Evolutionary conservation across 2,113 vertebrate species (phyloP), one percentile per base, ranked within the genome.

Genomic region (Paradoxurus hermaphroditus): DNA sequence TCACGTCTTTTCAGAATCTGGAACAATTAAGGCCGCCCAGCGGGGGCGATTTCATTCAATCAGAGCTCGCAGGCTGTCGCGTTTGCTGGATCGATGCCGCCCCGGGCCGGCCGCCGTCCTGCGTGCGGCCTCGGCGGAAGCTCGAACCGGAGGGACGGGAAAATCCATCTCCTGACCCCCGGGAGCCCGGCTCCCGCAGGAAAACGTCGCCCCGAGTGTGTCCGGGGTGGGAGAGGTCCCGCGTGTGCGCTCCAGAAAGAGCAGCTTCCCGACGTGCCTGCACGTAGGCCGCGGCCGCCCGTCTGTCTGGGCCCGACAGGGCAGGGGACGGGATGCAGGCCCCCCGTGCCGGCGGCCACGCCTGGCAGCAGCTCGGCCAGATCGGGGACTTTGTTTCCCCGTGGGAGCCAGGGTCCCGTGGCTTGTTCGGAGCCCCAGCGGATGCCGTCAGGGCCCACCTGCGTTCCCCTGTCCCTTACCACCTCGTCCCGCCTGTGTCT

Each of bases 11-110:
- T 88, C 78, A 67, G 89, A 81, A 93, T 93, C 96, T 96, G 96
- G 96, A 93, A 95, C 95, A 94, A 83, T 91, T 91, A 96, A 81
- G 93, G 95, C 21, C 1, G 94, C 94, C 88, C 90, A 90, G 97
- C 49, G 92, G 97, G 95, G 96, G 95, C 96, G 25, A 29, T 29
- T 62, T 94, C 75, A 93, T 93, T 90, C 95, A 79, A 94, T 94
- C 95, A 77, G 41, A 93, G 92, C 95, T 53, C 36, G 3, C 51
- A 36, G 93, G 86, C 96, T 91, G 95, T 62, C 70, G 90, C 46
- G 2, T 44, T 70, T 63, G 94, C 56, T 3, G 87, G 75, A 31
- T 53, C 65, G 77, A 29, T 34, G 92, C 62, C 81, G 85, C 93
- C 92, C 41, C 16, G 63, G 83, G 91, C 93, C 41, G 86, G 73